Evolutionary conservation across 2,797 vertebrate species (phyloP).

Genomic region (Pseudopleuronectes americanus): DNA sequence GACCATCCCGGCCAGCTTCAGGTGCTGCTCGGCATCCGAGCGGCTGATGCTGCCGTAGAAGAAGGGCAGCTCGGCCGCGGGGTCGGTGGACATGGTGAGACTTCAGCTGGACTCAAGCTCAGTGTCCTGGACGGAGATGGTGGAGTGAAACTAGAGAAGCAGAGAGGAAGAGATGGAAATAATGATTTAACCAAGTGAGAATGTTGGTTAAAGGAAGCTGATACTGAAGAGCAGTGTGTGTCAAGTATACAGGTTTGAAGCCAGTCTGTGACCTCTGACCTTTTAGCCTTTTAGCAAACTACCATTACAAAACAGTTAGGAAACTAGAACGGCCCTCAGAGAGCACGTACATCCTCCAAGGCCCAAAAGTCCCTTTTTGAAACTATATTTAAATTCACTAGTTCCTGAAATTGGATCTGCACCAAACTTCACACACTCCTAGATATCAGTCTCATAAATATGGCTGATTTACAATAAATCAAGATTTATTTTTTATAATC

Average conservation of each 20-base stretch:
- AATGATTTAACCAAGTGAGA: background rate
- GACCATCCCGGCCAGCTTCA: slow-evolving; percentile 93
- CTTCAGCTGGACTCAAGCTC: slow-evolving; percentile 17
- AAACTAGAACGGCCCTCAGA: too few species aligned
- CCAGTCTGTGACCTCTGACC: slow-evolving; percentile 21
- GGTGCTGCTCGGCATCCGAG: slow-evolving; percentile 90
- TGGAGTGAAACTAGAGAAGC: slow-evolving; percentile 19
- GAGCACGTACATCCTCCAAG: too few species aligned
- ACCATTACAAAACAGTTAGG: too few species aligned
- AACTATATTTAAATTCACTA: too few species aligned
- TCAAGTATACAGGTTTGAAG: background rate
- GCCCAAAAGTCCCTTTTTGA: too few species aligned
- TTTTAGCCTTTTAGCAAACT: background rate
- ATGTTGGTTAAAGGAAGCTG: background rate
- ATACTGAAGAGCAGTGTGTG: background rate
- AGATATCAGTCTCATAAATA: too few species aligned
- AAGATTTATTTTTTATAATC: too few species aligned
- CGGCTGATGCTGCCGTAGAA: slow-evolving; percentile 96
- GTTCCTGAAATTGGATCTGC: too few species aligned
- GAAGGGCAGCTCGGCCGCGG: slow-evolving; percentile 92
- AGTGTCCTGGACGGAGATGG: slow-evolving; percentile 13
- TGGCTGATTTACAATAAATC: too few species aligned
- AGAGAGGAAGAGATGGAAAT: background rate
- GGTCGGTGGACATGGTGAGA: slow-evolving; percentile 87
- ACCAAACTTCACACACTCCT: too few species aligned